Evolutionary conservation across 2,113 vertebrate species (phyloP).

Genomic region (Hypomesus transpacificus): DNA sequence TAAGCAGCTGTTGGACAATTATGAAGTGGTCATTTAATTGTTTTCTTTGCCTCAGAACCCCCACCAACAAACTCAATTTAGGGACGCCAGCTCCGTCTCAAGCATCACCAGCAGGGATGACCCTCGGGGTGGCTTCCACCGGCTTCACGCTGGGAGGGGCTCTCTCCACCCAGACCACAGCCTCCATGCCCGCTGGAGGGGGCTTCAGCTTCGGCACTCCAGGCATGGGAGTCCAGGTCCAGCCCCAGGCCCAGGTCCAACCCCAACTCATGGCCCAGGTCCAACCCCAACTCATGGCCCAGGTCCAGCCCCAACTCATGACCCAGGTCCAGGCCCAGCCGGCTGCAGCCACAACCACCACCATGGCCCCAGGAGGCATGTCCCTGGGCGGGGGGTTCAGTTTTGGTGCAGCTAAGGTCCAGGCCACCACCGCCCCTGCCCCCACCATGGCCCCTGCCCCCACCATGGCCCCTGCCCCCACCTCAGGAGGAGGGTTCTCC

Average conservation of each 20-base stretch:
- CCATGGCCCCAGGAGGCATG: conserved; percentile 34
- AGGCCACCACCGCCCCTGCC: conserved; percentile 52
- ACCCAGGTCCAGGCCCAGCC: neutral
- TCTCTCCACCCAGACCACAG: conserved; percentile 46
- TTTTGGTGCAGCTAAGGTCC: conserved; percentile 72
- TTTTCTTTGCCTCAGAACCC: conserved; percentile 39
- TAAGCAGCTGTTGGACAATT: too few species aligned
- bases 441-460: conserved; percentile 38
- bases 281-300: conserved; percentile 22
- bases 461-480: conserved; percentile 49
- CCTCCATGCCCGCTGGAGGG: conserved; percentile 44
- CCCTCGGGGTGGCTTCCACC: conserved; percentile 63
- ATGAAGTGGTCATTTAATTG: neutral
- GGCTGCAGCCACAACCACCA: conserved; percentile 13
- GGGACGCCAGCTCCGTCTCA: conserved; percentile 58
- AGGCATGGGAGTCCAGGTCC: conserved; percentile 6
- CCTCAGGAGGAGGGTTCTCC: conserved; percentile 59
- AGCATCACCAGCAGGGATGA: conserved; percentile 61
- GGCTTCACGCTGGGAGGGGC: conserved; percentile 62
- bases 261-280: neutral
- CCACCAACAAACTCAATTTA: conserved; percentile 68
- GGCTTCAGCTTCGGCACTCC: conserved; percentile 53
- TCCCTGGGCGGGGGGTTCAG: conserved; percentile 60
- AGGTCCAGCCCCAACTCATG: conserved; percentile 17
- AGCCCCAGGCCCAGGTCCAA: neutral